A percentile compares a stretch with the other conserved stretches of the same genome.
Conservation (phyloP, 2,797 vertebrate genomes). For the Borostomias antarcticus region DNA sequence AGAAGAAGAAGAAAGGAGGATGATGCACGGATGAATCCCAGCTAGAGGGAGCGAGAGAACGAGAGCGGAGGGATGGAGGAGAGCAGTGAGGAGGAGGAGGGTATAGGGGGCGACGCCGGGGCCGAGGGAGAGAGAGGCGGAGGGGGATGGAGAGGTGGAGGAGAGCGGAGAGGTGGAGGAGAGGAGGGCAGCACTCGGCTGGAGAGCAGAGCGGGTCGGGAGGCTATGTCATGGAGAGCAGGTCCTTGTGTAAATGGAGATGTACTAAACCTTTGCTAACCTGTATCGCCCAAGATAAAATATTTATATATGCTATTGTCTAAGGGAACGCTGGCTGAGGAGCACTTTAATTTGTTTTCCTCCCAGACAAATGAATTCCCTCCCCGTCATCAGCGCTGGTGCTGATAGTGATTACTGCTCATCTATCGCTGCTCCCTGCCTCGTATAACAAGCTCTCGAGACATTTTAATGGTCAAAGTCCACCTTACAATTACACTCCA, state of each 20-base stretch:
- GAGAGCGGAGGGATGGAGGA: conserved; percentile 2
- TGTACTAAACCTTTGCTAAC: conserved; percentile 83
- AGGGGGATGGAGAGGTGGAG: conserved; percentile 42
- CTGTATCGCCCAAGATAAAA: conserved; percentile 81
- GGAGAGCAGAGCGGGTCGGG: conserved; percentile 59
- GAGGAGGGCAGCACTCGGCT: conserved; percentile 63
- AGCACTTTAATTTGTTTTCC: conserved; percentile 82
- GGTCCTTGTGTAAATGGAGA: conserved; percentile 80
- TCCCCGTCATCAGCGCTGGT: conserved; percentile 74
- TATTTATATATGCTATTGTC: conserved; percentile 87
- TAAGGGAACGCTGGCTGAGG: conserved; percentile 63
- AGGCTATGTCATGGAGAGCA: conserved; percentile 67
- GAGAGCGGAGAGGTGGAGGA: conserved; percentile 61
- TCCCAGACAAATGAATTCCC: conserved; percentile 79
- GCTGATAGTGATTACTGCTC: conserved; percentile 72
- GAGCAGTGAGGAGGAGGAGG: conserved; percentile 37
- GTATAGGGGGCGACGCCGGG: too few species aligned
- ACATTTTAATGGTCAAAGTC: conserved; percentile 77
- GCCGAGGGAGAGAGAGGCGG: conserved; percentile 41
- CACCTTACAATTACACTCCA: conserved; percentile 80
- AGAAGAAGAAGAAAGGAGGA: too few species aligned
- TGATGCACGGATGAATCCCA: too few species aligned
- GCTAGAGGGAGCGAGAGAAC: conserved; percentile 4
- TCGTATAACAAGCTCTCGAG: conserved; percentile 69
- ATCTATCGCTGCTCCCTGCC: conserved; percentile 56